A percentile compares a stretch with the other conserved stretches of the same genome.
Evolutionary conservation across 1,140 invertebrate species (phyloP).

Genomic region (Drosophila erecta): DNA sequence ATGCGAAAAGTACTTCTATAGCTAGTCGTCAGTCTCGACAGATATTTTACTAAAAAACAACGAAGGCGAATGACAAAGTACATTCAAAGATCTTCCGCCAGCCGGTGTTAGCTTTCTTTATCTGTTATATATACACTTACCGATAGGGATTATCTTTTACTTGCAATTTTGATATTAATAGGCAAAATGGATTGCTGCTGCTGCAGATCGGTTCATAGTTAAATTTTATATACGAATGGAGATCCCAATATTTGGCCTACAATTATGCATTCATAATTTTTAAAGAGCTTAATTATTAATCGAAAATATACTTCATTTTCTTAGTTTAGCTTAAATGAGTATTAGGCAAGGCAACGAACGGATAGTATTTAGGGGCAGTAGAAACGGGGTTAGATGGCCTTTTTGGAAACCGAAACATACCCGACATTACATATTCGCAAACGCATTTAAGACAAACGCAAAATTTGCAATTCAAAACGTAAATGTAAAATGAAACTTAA

Average conservation of each 20-base stretch:
- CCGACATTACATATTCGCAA: conserved; percentile 76
- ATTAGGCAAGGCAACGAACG: conserved; percentile 64
- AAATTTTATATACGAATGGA: conserved; percentile 46
- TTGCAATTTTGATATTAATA: conserved; percentile 51
- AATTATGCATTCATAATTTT: conserved; percentile 54
- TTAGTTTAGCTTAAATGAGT: conserved; percentile 61
- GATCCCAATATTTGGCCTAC: conserved; percentile 34
- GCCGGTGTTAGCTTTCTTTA: conserved; percentile 52
- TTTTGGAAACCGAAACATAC: conserved; percentile 66
- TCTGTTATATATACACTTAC: conserved; percentile 46
- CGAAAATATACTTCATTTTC: conserved; percentile 52
- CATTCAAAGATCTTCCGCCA: conserved; percentile 22
- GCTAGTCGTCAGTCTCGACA: conserved; percentile 18
- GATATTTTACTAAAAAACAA: conserved; percentile 31
- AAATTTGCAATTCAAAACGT: conserved; percentile 64
- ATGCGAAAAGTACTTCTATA: conserved; percentile 25
- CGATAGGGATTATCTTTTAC: conserved; percentile 40
- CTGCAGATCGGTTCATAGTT: conserved; percentile 65
- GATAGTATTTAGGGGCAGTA: conserved; percentile 44
- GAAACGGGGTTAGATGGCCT: conserved; percentile 5
- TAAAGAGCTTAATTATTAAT: conserved; percentile 61
- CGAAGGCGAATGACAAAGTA: conserved; percentile 9
- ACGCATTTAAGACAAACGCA: conserved; percentile 67
- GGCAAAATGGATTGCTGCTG: conserved; percentile 47
- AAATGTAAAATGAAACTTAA: conserved; percentile 64